Evolutionary conservation across 2,888 invertebrate genomes (phyloP).

Genomic region (Leptarthrus brevirostris): DNA sequence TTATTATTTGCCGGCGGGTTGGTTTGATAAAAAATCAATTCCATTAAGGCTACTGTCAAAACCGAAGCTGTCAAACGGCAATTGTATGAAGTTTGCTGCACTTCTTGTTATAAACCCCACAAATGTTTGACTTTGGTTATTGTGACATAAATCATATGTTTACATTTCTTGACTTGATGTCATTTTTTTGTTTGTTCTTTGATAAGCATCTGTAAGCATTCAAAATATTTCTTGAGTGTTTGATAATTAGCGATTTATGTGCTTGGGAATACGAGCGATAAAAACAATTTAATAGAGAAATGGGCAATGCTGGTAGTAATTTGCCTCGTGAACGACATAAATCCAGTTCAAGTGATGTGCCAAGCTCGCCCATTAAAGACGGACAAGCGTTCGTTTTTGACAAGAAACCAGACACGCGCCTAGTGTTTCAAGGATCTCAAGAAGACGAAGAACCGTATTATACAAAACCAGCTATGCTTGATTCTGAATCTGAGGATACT

Average conservation of each 20-base stretch:
- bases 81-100: background rate
- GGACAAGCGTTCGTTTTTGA: constrained; percentile 89
- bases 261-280: background rate
- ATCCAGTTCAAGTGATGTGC: constrained; percentile 70
- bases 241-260: constrained; percentile 1
- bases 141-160: too few species aligned
- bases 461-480: constrained; percentile 70
- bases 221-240: constrained; percentile 2
- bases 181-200: constrained; percentile 2
- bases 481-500: constrained; percentile 56
- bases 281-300: constrained; percentile 52
- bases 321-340: constrained; percentile 79
- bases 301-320: constrained; percentile 67
- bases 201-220: background rate
- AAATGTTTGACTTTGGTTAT: background rate
- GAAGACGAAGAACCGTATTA: constrained; percentile 84
- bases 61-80: background rate
- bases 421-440: constrained; percentile 75
- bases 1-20: background rate
- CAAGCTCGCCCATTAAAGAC: constrained; percentile 74
- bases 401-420: constrained; percentile 79
- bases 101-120: background rate
- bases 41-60: too few species aligned
- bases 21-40: constrained; percentile 10
- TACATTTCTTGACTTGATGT: too few species aligned